Evolutionary conservation across 2,888 invertebrate genomes (phyloP), one percentile per base, ranked within the genome.

Genomic region (Neoscelio sp.): DNA sequence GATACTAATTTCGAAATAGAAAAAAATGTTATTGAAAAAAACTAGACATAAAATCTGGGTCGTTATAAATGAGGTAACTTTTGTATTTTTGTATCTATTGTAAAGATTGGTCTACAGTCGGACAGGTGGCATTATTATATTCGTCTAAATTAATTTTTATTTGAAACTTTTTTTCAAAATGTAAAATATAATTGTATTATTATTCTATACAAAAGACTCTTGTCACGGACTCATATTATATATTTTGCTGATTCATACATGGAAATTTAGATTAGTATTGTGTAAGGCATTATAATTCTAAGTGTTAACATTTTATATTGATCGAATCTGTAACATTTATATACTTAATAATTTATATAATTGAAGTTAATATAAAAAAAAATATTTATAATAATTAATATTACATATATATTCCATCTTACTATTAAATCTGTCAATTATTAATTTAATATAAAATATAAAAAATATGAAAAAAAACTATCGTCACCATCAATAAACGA

Each of bases 201-300:
- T 64, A 56, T 64, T 35, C 15, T 7, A 17, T 23, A 73, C 38
- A 73, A 73, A 42, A 26, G 62, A 38, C 26, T 4, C 2, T 40
- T 44, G 30, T 65, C 56, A 65, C 18, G 38, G 38, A 28, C 23
- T 26, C 28, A 30, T 64, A 38, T 20, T 52, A 56, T 48, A 56
- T n/a, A 50, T 65, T 74, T 40, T 50, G 74, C 74, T 74, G 74
- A 65, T 35, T 74, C 74, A 74, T 44, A 50, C 38, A 42, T 42
- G 65, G 65, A 56, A 50, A 74, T 48, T 58, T n/a, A 54, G 46
- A 64, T 62, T 48, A 17, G 0, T 46, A 15, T 46, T 28, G 8
- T 48, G 28, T 58, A 68, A 15, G 20, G 26, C 5, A 10, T 44
- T 44, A 12, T 10, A 33, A 28, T 23, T n/a, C n/a, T n/a, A n/a